Percentiles rank a stretch among this genome's conserved stretches.
These are phyloP conservation scores for Chiloscyllium plagiosum DNA, from an alignment of 2,113 vertebrate species.

Conservation along the genomic window DNA sequence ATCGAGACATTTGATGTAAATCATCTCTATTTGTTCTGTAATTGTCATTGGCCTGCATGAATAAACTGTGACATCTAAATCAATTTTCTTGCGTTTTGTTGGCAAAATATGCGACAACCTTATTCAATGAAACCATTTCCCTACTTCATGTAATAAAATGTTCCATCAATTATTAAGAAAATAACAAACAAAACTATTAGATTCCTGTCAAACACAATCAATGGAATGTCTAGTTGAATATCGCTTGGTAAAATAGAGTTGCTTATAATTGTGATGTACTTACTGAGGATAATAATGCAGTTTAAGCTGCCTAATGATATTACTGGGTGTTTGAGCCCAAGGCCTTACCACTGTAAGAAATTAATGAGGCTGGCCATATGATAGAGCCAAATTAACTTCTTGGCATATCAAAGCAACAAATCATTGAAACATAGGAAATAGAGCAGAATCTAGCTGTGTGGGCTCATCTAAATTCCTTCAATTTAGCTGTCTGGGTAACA, in stretches of 20 bases:
- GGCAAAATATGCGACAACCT: not conserved
- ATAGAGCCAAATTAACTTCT: not conserved
- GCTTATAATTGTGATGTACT: not conserved
- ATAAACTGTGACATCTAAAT: not conserved
- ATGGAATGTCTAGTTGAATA: not conserved
- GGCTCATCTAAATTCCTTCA: no score
- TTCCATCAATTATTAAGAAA: not conserved
- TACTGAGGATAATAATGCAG: not conserved
- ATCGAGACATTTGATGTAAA: not conserved
- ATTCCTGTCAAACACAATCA: not conserved
- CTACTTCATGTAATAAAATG: not conserved
- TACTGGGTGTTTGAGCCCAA: not conserved
- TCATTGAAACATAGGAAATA: not conserved
- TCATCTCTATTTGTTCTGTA: not conserved
- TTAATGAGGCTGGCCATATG: not conserved
- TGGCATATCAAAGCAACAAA: not conserved
- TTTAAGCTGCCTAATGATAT: not conserved
- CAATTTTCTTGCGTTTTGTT: not conserved
- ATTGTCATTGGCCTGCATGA: not conserved
- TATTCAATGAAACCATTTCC: not conserved
- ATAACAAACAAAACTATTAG: constrained; percentile 18
- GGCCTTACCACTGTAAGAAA: not conserved
- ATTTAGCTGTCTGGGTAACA: no score
- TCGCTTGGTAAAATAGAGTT: not conserved
- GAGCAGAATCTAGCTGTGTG: no score